Base-by-base conservation (phyloP, 1,140 invertebrate genomes). In the Chironomus striatipennis region DNA sequence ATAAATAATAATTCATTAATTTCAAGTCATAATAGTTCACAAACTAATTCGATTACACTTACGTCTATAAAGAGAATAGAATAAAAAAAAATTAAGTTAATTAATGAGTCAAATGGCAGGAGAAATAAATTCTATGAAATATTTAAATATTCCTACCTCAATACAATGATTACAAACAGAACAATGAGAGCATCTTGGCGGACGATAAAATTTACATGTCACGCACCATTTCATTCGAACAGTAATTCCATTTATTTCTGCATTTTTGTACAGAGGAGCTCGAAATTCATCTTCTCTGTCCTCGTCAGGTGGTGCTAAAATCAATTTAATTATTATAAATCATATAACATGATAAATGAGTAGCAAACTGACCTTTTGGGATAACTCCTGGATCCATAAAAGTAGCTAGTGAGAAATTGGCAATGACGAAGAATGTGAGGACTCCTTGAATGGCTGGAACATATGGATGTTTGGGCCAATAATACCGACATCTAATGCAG, bases 151-250 rank as follows among this genome's bases (percentile, higher is more conserved):
- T 82, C 84, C 85, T 83, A 98, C 96, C 89, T 98, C 96, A 82
- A 99, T 98, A 85, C 97, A 99, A 80, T 95, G 95, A 87, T 99
- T 97, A 86, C 98, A 99, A 74, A 98, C 96, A 79, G 95, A 98
- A 84, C 98, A 99, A 86, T 99, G 97, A 73, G 96, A 98, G 85
- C 97, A 98, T 81, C 98, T 88, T 75, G 98, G 98, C 80, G 97
- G 97, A 79, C 97, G 88, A 85, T 99, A 99, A 87, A 99, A 99
- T 85, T 99, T 97, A 86, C 98, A 99, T 1, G 98, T 99, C 75
- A 96, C 91, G 85, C 98, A 99, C 98, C 98, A 99, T 85, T 99
- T 99, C 96, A 99, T 98, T 76, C 97, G 90, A 64, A 99, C 96
- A 17, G 95, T 97, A 75, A 98, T 97, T 74, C 96, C 96, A 86